Base-by-base conservation (phyloP, 2,797 vertebrate genomes). In the Lacerta bilineata region DNA sequence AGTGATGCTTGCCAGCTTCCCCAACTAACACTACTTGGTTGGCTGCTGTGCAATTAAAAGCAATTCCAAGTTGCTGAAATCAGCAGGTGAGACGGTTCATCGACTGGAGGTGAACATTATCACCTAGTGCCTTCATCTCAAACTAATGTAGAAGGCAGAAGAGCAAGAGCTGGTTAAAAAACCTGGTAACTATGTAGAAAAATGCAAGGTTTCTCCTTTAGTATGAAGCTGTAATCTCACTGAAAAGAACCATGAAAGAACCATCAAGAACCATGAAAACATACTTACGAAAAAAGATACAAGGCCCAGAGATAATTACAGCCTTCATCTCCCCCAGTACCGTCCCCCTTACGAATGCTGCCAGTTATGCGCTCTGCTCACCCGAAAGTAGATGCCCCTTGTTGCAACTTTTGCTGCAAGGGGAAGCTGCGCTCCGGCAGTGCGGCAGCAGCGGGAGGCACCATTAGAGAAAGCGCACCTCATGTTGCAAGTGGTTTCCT, bases 231-330 rank as follows among this genome's bases (percentile, higher is more conserved):
- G 76, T 88, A 91, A 93, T 85, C 94, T 88, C 84, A 83, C 71
- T 80, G 84, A 83, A 88, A 93, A 61, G 68, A n/a, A n/a, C n/a
- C n/a, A n/a, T n/a, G n/a, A n/a, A n/a, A n/a, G n/a, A n/a, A n/a
- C n/a, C n/a, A 64, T 91, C 82, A 93, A 81, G 93, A 87, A 91
- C 87, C 91, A 75, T 92, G 83, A 86, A 93, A 89, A 71, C 27
- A 29, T 76, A 59, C 36, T 93, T 91, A 90, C 1, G 13, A 50
- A 1, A 92, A 93, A 92, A 64, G 61, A 69, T 83, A 93, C 55
- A 93, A 64, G 83, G 79, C 76, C 79, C 83, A 89, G 91, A 92
- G 85, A 87, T 89, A 93, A 94, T 20, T 87, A 81, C 87, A 93
- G 84, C 43, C 80, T 84, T 85, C 89, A n/a, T 3, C 3, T 55